Conservation (phyloP, 2,113 vertebrate genomes). For the Eclectus roratus region DNA sequence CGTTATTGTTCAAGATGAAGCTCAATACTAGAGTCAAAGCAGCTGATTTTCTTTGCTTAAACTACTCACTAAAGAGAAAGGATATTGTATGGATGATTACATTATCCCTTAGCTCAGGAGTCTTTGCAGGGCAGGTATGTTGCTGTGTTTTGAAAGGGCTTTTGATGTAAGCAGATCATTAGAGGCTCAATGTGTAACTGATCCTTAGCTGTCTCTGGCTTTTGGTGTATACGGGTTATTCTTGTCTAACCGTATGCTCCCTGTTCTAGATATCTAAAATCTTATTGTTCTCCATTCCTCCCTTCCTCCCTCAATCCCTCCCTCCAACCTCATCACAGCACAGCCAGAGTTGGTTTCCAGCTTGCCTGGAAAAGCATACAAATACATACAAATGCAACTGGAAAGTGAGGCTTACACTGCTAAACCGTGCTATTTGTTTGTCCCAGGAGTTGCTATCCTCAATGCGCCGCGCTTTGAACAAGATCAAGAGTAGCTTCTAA, state of each 20-base stretch:
- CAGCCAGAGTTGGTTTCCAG: constrained; percentile 23
- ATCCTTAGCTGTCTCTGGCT: constrained; percentile 73
- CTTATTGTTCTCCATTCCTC: constrained; percentile 25
- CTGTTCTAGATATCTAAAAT: constrained; percentile 54
- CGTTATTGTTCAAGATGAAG: constrained; percentile 78
- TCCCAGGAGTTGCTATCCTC: not conserved
- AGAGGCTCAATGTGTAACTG: constrained; percentile 84
- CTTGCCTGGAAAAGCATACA: not conserved
- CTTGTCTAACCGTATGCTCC: constrained; percentile 1
- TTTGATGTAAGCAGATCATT: constrained; percentile 87
- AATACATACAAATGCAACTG: not conserved
- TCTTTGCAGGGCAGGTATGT: constrained; percentile 83
- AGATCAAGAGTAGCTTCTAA: constrained; percentile 52
- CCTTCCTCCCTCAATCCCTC: not conserved
- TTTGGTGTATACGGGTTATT: constrained; percentile 22
- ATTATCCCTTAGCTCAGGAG: constrained; percentile 83
- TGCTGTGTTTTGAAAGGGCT: constrained; percentile 78
- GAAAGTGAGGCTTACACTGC: not conserved
- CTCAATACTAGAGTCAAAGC: constrained; percentile 79
- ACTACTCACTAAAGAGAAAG: constrained; percentile 81
- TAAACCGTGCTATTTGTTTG: not conserved
- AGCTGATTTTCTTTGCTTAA: constrained; percentile 72
- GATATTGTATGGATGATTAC: constrained; percentile 83
- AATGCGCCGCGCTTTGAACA: not conserved
- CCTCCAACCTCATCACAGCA: not conserved